Evolutionary conservation across 2,797 vertebrate species (phyloP).

Genomic region (Clarias platycephalus): DNA sequence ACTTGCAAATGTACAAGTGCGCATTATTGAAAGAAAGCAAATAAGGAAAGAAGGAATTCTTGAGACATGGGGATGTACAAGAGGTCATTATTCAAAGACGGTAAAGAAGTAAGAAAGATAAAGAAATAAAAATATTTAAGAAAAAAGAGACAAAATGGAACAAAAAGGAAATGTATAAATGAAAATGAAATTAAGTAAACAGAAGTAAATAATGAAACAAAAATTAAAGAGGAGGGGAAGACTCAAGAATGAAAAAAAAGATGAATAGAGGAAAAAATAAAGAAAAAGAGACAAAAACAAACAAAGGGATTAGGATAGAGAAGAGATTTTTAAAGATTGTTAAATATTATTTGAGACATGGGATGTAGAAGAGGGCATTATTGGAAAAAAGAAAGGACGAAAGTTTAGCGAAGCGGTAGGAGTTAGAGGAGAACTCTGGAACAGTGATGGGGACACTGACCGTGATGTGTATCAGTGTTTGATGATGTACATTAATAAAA

Average conservation of each 20-base stretch:
- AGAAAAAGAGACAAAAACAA: not conserved
- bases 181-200: not conserved
- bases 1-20: too few relatives aligned
- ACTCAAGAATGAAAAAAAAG: not conserved
- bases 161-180: not conserved
- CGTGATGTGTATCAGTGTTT: not conserved
- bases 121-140: not conserved
- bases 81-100: not conserved
- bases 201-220: not conserved
- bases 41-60: not conserved
- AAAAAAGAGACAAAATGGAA: not conserved
- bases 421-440: not conserved
- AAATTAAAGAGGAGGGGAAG: not conserved
- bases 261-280: not conserved
- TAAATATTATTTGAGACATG: not conserved
- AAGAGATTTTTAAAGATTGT: too few relatives aligned
- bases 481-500: constrained; percentile 6
- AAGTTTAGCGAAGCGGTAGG: not conserved
- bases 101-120: not conserved
- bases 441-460: not conserved
- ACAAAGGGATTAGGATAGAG: not conserved
- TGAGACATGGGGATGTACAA: too few relatives aligned
- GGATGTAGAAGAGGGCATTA: not conserved
- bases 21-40: not conserved
- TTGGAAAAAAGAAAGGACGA: not conserved